phyloP scores from a whole-genome alignment of 2,113 vertebrate genomes.

The Monopterus albus region DNA sequence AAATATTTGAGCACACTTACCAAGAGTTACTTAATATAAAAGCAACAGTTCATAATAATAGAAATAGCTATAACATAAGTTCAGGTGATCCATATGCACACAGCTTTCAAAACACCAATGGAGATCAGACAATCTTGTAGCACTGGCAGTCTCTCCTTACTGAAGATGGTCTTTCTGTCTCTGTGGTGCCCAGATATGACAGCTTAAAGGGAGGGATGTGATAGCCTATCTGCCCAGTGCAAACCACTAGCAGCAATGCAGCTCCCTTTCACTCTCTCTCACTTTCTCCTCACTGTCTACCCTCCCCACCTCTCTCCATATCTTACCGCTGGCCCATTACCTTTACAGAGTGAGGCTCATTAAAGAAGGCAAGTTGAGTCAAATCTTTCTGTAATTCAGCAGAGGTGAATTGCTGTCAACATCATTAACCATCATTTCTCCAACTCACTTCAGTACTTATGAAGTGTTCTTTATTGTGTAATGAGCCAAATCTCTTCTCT shows the following conservation, averaged over 20 bases:
- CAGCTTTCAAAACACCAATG: neutral
- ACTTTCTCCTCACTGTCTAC: conserved; percentile 36
- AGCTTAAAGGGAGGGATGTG: conserved; percentile 56
- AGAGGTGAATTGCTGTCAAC: conserved; percentile 88
- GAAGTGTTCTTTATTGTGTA: conserved; percentile 88
- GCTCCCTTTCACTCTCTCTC: conserved; percentile 35
- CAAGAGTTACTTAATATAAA: neutral
- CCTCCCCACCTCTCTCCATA: conserved; percentile 39
- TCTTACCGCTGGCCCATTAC: conserved; percentile 85
- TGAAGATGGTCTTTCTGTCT: conserved; percentile 47
- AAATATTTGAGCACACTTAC: neutral
- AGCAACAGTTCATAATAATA: too few relatives aligned
- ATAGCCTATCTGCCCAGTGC: conserved; percentile 48
- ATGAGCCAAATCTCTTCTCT: conserved; percentile 86
- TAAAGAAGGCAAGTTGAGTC: conserved; percentile 87
- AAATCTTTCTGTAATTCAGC: conserved; percentile 86
- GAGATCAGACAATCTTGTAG: conserved; percentile 20
- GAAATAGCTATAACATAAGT: conserved; percentile 17
- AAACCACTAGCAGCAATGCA: conserved; percentile 49
- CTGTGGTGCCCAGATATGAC: conserved; percentile 43
- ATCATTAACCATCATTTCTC: conserved; percentile 87
- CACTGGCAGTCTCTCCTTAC: conserved; percentile 19
- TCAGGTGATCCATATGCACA: conserved; percentile 22
- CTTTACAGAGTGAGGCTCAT: conserved; percentile 85
- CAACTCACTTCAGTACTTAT: conserved; percentile 83